Evolutionary conservation across 2,113 vertebrate genomes (phyloP).

Genomic region (Leptocoma aspasia): DNA sequence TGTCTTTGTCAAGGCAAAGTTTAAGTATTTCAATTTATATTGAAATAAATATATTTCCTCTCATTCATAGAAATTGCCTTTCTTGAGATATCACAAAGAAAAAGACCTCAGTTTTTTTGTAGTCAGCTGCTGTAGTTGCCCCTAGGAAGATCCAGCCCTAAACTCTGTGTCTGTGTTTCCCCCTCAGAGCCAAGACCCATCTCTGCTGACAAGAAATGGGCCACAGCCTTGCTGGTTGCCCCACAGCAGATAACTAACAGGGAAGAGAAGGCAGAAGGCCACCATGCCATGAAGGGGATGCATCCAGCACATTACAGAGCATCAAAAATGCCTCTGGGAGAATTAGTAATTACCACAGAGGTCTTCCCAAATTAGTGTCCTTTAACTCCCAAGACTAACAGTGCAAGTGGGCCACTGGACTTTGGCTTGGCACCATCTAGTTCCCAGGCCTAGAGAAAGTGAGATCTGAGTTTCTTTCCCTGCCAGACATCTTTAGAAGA

Average conservation of each 20-base stretch:
- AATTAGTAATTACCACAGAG: not conserved
- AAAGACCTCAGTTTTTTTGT: not conserved
- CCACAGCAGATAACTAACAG: not conserved
- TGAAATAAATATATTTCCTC: too few relatives aligned
- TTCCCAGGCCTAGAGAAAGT: accelerated
- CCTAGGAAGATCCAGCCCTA: not conserved
- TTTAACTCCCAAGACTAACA: not conserved
- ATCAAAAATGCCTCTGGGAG: not conserved
- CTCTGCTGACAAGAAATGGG: not conserved
- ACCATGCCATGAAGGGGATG: accelerated
- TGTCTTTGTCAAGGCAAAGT: not conserved
- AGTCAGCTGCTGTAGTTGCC: not conserved
- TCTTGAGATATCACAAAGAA: not conserved
- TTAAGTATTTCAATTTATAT: not conserved
- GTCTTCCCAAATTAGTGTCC: not conserved
- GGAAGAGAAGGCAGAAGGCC: not conserved
- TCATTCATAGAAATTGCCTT: not conserved
- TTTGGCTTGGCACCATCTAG: accelerated
- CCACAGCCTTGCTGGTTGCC: not conserved
- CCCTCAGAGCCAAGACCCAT: not conserved
- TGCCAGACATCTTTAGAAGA: not conserved
- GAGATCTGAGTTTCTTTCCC: not conserved
- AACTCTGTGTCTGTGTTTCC: not conserved
- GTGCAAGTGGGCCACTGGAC: not conserved
- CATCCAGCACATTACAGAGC: not conserved